Conservation (phyloP, 1,140 invertebrate genomes). For the Acromyrmex charruanus region DNA sequence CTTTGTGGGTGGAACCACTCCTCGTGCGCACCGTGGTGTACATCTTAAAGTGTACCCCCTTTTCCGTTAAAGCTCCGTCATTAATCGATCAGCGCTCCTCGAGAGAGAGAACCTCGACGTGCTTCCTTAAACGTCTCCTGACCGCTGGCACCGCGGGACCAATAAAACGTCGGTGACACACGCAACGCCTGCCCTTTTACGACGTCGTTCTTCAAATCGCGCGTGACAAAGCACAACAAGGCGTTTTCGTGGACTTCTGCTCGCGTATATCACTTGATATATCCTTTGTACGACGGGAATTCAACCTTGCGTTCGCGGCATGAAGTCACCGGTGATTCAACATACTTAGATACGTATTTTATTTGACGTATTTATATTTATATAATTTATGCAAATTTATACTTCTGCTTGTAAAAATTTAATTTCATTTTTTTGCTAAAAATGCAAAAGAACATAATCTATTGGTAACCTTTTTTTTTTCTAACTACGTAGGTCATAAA, state of each 20-base stretch:
- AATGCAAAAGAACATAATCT: neutral
- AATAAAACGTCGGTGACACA: conserved; percentile 67
- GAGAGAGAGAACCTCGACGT: conserved; percentile 21
- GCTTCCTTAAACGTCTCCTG: conserved; percentile 66
- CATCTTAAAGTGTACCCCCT: conserved; percentile 31
- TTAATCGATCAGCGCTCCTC: conserved; percentile 60
- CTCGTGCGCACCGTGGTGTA: conserved; percentile 22
- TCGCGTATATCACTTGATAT: neutral
- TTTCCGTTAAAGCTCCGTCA: conserved; percentile 40
- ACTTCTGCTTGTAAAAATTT: too few species aligned
- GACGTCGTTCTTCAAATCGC: conserved; percentile 37
- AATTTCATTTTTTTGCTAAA: neutral
- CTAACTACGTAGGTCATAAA: neutral
- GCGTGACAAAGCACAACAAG: conserved; percentile 29
- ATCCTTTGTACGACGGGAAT: neutral
- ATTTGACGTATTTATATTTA: neutral
- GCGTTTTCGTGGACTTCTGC: conserved; percentile 1
- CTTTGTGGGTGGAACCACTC: conserved; percentile 72
- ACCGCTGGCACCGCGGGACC: conserved; percentile 1
- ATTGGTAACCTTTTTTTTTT: neutral
- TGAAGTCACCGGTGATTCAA: neutral
- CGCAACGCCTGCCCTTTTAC: conserved; percentile 37
- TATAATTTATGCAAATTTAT: neutral
- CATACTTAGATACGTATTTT: neutral
- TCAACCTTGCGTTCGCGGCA: neutral